These are phyloP conservation scores for Cataglyphis rosenhaueri DNA, from an alignment of 2,888 invertebrate genomes.

Conservation along the genomic window DNA sequence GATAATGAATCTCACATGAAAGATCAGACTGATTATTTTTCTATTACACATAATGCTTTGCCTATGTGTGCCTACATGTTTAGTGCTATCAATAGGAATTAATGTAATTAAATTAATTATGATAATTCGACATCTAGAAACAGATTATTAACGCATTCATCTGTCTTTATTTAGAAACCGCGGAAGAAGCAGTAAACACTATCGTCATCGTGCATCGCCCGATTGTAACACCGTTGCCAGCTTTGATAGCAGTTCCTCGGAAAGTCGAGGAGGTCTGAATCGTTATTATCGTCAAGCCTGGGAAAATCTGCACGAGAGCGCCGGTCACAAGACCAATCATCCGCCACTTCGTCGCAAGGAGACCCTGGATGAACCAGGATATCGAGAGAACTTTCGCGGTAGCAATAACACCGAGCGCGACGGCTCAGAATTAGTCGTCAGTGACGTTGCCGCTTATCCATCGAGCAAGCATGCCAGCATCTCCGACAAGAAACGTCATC, in stretches of 20 bases:
- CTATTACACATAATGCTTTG: slow-evolving; percentile 36
- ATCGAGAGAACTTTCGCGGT: slow-evolving; percentile 83
- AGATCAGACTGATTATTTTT: neutral
- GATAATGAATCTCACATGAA: neutral
- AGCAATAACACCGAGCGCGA: slow-evolving; percentile 86
- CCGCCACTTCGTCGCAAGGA: slow-evolving; percentile 90
- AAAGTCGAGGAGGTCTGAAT: slow-evolving; percentile 93
- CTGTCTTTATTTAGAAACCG: slow-evolving; percentile 88
- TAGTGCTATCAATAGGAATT: neutral
- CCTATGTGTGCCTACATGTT: neutral
- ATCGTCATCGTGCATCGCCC: slow-evolving; percentile 94
- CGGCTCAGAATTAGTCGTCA: slow-evolving; percentile 92
- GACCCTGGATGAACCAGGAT: slow-evolving; percentile 89
- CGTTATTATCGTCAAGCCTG: slow-evolving; percentile 96
- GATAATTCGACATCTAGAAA: neutral
- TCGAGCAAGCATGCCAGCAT: slow-evolving; percentile 85
- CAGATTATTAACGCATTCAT: slow-evolving; percentile 9
- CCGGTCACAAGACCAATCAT: slow-evolving; percentile 88
- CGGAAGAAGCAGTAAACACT: slow-evolving; percentile 91
- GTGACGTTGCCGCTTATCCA: slow-evolving; percentile 87
- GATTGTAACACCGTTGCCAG: slow-evolving; percentile 97
- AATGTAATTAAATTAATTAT: neutral
- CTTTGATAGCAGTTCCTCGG: slow-evolving; percentile 94
- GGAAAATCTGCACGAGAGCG: slow-evolving; percentile 95
- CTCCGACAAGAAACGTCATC: slow-evolving; percentile 89